Conservation (phyloP, 2,888 invertebrate genomes). For the Scaptodrosophila latifasciaeformis region DNA sequence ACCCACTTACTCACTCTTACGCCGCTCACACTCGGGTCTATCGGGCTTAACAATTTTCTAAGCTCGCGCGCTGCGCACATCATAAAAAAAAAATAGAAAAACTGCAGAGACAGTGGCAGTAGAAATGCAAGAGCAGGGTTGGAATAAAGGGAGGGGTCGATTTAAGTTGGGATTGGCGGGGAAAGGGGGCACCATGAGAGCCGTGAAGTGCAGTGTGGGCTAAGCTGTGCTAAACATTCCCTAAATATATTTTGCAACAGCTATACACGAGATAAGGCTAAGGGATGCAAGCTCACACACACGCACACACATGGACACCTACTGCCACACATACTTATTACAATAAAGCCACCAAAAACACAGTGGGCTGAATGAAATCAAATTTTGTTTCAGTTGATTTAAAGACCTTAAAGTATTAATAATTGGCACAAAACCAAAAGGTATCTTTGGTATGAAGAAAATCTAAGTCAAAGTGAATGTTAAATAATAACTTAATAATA, state of each 20-base stretch:
- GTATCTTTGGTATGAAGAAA: too few species aligned
- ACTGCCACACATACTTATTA: too few species aligned
- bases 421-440: too few species aligned
- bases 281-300: too few species aligned
- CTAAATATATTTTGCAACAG: conserved; percentile 66
- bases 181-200: conserved; percentile 1
- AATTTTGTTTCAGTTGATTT: too few species aligned
- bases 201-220: conserved; percentile 36
- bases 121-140: conserved; percentile 26
- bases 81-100: conserved; percentile 25
- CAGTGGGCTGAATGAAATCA: too few species aligned
- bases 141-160: not conserved
- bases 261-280: conserved; percentile 55
- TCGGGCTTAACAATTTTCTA: conserved; percentile 59
- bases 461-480: too few species aligned
- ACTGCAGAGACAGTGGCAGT: conserved; percentile 1
- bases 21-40: conserved; percentile 34
- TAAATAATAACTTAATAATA: too few species aligned
- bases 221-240: conserved; percentile 67
- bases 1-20: conserved; percentile 5
- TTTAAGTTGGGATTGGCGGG: not conserved
- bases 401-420: too few species aligned
- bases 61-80: conserved; percentile 49
- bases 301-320: too few species aligned
- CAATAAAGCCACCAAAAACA: conserved; percentile 6